Evolutionary conservation across 2,113 vertebrate species (phyloP), one percentile per base, ranked within the genome.

Genomic region (Syngnathoides biaculeatus): DNA sequence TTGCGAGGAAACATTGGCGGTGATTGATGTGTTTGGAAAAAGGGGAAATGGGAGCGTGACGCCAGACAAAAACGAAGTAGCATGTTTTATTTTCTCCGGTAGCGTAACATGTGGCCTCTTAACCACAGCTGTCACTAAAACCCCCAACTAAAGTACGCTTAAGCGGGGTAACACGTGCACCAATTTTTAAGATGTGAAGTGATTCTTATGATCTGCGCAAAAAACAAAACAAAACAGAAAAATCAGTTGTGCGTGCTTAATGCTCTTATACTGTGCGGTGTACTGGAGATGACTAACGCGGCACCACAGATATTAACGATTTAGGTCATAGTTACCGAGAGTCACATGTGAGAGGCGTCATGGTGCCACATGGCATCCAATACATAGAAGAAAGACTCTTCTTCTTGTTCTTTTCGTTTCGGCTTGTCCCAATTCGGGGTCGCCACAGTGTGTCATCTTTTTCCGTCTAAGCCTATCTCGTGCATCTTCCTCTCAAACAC

Each of bases 1-100:
- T 58, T 8, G 68, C 53, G 58, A 66, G 62, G 75, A 79, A 76
- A 69, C 65, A 43, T n/a, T 24, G 27, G 47, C n/a, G 57, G 57
- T 40, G 58, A 68, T 52, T 78, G n/a, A 9, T 60, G 64, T 60
- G 39, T 69, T 69, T 47, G 48, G 35, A 30, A 65, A 50, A 4
- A 9, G 2, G 48, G 8, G 64, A 60, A 66, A 52, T 22, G 22
- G 9, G 48, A n/a, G 48, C 48, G 48, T 52, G 48, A 52, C 48
- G 20, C 20, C 0, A n/a, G 48, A 52, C 48, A 70, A 66, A 66
- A 63, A 59, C 56, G 63, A 56, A 38, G 17, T 53, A 50, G 14
- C 68, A 65, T 42, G 69, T 68, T 40, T 19, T 2, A 38, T 67
- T 69, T 65, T 62, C 26, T 69, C 38, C 40, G 50, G 63, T 61